Evolutionary conservation across 2,797 vertebrate species (phyloP), one percentile per base, ranked within the genome.

Genomic region (Lagodon rhomboides): DNA sequence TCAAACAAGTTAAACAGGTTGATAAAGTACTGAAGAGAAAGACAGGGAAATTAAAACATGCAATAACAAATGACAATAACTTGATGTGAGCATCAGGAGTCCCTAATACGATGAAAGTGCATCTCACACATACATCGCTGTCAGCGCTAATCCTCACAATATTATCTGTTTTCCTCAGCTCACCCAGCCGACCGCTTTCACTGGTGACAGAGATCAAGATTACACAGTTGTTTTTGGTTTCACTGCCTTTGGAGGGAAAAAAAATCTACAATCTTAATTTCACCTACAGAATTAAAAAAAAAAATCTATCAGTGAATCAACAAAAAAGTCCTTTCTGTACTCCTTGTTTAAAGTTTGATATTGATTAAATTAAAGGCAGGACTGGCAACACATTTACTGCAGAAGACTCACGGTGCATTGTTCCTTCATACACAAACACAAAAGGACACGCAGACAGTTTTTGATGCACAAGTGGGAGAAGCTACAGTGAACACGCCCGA

Each of bases 71-170:
- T 62, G 59, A 73, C 73, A 68, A 71, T 73, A 80, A 71, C 44
- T 70, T 67, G 23, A 75, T 67, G 8, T 82, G 46, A 80, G 46
- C 67, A 66, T 68, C 12, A 43, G 56, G 22, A 72, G 68, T 44
- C 71, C 34, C 44, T 78, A 83, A 77, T 74, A 82, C 59, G 63
- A 79, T 73, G 17, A 84, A 74, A 82, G 34, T 66, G 71, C 61
- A 58, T 66, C 55, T 62, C 25, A 47, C 56, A 44, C 67, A 81
- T 60, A 65, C 71, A 69, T 64, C 9, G 3, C 13, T 44, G 38
- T 72, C 47, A 79, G 64, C 47, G 68, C 50, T 83, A 90, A 87
- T 89, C 87, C 80, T 73, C 38, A 5, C 63, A 44, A 51, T 55
- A 73, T 79, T 75, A 83, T 84, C 73, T 75, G 67, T 77, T 73